Conservation (phyloP, 2,888 invertebrate species). For the Amblyteles armatorius region DNA sequence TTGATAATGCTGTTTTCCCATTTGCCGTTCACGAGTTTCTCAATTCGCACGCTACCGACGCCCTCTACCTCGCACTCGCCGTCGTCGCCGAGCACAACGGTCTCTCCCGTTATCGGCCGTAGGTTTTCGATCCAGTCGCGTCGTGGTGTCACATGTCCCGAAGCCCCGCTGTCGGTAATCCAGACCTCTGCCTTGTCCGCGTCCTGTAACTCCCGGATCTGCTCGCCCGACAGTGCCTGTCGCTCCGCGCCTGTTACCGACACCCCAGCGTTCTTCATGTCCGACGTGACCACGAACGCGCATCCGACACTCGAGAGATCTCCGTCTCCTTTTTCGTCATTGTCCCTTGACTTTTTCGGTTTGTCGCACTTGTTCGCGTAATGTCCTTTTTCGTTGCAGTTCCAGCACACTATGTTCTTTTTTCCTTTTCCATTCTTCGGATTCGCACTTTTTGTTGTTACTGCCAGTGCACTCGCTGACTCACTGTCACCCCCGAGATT, state of each 20-base stretch:
- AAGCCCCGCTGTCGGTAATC: constrained; percentile 68
- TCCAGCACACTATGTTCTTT: constrained; percentile 46
- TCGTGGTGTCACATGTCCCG: constrained; percentile 68
- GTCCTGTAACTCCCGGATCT: constrained; percentile 4
- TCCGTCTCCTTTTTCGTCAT: background rate
- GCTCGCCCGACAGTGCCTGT: constrained; percentile 7
- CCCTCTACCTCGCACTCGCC: constrained; percentile 69
- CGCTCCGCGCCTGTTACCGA: constrained; percentile 6
- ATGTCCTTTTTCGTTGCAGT: constrained; percentile 48
- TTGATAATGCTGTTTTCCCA: constrained; percentile 71
- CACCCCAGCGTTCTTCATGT: background rate
- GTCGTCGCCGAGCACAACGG: constrained; percentile 12
- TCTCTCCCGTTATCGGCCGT: constrained; percentile 52
- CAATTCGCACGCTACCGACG: constrained; percentile 70
- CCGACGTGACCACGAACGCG: constrained; percentile 3
- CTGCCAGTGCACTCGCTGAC: constrained; percentile 47
- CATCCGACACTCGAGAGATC: background rate
- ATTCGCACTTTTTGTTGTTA: constrained; percentile 23
- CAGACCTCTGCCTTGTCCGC: background rate
- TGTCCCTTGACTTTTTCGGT: background rate
- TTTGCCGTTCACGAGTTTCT: constrained; percentile 69
- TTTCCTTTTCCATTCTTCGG: constrained; percentile 1
- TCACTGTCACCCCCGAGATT: constrained; percentile 37
- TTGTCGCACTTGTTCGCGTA: constrained; percentile 47
- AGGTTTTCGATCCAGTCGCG: constrained; percentile 66